Evolutionary conservation across 2,888 invertebrate species (phyloP).

Genomic region (Acleris holmiana): DNA sequence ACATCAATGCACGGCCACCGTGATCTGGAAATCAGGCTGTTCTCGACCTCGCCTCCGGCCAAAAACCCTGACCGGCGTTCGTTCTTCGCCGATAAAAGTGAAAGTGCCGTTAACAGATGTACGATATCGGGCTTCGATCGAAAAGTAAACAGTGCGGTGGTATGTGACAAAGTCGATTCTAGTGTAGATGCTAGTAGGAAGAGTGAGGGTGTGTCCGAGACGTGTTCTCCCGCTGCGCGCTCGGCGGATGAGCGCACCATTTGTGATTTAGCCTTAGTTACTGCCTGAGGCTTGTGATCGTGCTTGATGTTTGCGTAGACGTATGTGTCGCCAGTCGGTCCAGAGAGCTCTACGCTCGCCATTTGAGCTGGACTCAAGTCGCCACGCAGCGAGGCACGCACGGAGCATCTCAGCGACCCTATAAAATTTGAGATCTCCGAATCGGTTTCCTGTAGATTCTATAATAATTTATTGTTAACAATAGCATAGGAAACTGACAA

Average conservation of each 20-base stretch:
- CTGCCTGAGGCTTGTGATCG: slow-evolving; percentile 75
- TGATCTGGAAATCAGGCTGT: slow-evolving; percentile 91
- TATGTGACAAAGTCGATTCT: slow-evolving; percentile 65
- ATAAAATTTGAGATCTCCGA: slow-evolving; percentile 81
- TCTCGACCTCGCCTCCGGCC: slow-evolving; percentile 85
- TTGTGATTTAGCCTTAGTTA: slow-evolving; percentile 84
- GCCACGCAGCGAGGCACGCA: slow-evolving; percentile 74
- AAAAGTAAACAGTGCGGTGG: slow-evolving; percentile 77
- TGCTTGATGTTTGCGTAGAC: slow-evolving; percentile 61
- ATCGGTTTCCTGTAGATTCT: slow-evolving; percentile 84
- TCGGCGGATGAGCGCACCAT: slow-evolving; percentile 70
- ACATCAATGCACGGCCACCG: slow-evolving; percentile 91
- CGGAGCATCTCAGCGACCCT: slow-evolving; percentile 75
- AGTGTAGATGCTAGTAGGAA: slow-evolving; percentile 65
- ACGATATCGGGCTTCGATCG: slow-evolving; percentile 64
- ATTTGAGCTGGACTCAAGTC: slow-evolving; percentile 83
- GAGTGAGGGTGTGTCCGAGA: slow-evolving; percentile 70
- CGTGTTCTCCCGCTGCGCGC: slow-evolving; percentile 61
- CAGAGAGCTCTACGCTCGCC: slow-evolving; percentile 73
- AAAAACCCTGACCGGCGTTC: slow-evolving; percentile 73
- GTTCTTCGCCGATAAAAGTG: slow-evolving; percentile 80
- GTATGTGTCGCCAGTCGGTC: slow-evolving; percentile 63
- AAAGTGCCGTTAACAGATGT: slow-evolving; percentile 78
- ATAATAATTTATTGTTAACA: slow-evolving; percentile 83
- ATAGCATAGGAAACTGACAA: slow-evolving; percentile 77